Evolutionary conservation across 2,113 vertebrate genomes (phyloP), one percentile per base, ranked within the genome.

Genomic region (Megaceryle torquata): DNA sequence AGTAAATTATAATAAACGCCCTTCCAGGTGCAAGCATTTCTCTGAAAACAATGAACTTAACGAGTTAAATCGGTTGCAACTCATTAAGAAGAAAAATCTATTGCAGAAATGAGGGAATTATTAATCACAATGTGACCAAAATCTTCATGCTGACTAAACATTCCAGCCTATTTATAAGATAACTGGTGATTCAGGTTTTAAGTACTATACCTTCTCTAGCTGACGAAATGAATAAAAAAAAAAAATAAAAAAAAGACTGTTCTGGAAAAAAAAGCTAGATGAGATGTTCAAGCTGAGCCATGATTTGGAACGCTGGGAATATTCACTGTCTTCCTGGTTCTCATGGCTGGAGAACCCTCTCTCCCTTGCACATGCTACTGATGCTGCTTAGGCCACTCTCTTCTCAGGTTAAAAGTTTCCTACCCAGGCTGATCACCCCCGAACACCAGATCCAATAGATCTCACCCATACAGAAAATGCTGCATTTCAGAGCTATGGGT

Each of bases 1-100:
- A 68, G 8, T 33, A 60, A 83, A 83, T 63, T 7, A 63, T 25
- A 69, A 72, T 26, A 79, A 91, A 85, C 63, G 24, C 21, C 61
- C 16, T 67, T 86, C 48, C 83, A 90, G 85, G 76, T 93, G 26
- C 20, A 90, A 92, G 80, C 10, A 33, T 51, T 46, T 86, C 54
- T 15, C 61, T 70, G 67, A 86, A 93, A 94, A 82, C 54, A 80
- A 60, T 74, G n/a, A 56, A 21, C 70, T 35, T 48, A 25, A 35
- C 48, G 67, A 69, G 15, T 56, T n/a, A 33, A 57, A 57, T n/a
- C 31, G 72, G 22, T 89, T 89, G 44, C 29, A 77, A 78, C 12
- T 92, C 33, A 39, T 76, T 59, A 25, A 69, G 82, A 82, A 68
- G 15, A 82, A 88, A 57, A 53, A 33, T n/a, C 29, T 7, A 20